Evolutionary conservation across 2,888 invertebrate species (phyloP), one percentile per base, ranked within the genome.

Genomic region (Calameuta idolon): DNA sequence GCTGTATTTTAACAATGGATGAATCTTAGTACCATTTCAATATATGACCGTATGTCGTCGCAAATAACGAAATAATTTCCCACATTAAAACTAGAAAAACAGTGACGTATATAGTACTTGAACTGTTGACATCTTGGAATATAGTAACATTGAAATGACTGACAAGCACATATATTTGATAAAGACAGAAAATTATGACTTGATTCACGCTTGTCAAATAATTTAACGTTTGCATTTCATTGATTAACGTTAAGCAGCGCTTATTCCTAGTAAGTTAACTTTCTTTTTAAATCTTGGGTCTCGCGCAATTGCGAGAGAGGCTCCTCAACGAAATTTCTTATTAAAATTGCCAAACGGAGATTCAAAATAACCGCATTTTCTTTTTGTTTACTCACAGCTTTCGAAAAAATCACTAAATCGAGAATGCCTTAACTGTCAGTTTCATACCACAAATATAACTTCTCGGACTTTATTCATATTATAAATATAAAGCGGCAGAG

Each of bases 401-500:
- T 55, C 55, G 9, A 23, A 55, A 55, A 55, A 55, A 55, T 55
- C 55, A 55, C 23, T 55, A 55, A 55, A 55, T 55, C 55, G 9
- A 55, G 23, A 55, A 55, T 55, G 1, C 23, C 23, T 55, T 23
- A 55, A 55, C 23, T 55, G 55, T 55, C 55, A 55, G 55, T 55
- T 55, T 55, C 23, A 55, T 55, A 55, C 55, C 55, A 23, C 23
- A 55, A 55, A 23, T 55, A 55, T 55, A 55, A 55, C 9, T 55
- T 55, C 55, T 55, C 55, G 55, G 23, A 55, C 77, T 77, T 77
- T 77, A 77, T 77, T 77, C 69, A 55, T 75, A 69, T 75, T 55
- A 77, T 77, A 77, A 77, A 77, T 77, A 77, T 77, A 77, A 77
- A 77, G 37, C 69, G 77, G 75, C 77, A 77, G 75, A 75, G 77